Evolutionary conservation across 2,113 vertebrate genomes (phyloP), one percentile per base, ranked within the genome.

Genomic region (Osmerus mordax): DNA sequence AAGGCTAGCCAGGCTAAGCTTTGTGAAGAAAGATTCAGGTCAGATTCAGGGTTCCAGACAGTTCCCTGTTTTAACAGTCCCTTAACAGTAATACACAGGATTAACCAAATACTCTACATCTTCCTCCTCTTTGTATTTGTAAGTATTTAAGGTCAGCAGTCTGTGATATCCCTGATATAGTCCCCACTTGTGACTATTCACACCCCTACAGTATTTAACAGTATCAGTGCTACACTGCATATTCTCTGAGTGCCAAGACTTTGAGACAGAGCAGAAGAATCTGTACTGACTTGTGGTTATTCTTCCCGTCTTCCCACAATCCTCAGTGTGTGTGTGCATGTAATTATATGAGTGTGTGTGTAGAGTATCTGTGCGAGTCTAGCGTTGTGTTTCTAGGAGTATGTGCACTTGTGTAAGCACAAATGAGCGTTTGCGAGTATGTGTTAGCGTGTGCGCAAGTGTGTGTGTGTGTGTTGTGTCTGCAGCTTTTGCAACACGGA

Each of bases 401-500:
- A 73, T 71, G 28, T 23, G n/a, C 41, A 23, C 9, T 15, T 23
- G 32, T 25, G 58, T 53, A 16, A 51, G 56, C 58, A 8, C 62
- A 23, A 15, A 23, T 60, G 7, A 41, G 36, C 19, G 21, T 58
- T 18, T 68, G 52, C 52, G 55, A 23, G 23, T 72, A 59, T 41
- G 55, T 16, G 18, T 70, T 18, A 59, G 63, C 41, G 63, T 19
- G 7, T 47, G 63, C 41, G 1, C 41, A 12, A 19, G n/a, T n/a
- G 6, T 75, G 70, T 77, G 73, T 53, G 51, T 73, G 77, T 82
- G 47, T 77, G 73, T 74, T 76, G 70, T 71, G 80, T 83, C 81
- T 74, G 67, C 41, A 56, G 65, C 69, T 79, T 81, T 73, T 72
- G 67, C 70, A 82, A 80, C 51, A 36, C 67, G 53, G 16, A 68